Percentiles rank a stretch among this genome's conserved stretches.
Evolutionary conservation across 2,888 invertebrate species (phyloP).

Genomic region (Leucoptera coffeella): DNA sequence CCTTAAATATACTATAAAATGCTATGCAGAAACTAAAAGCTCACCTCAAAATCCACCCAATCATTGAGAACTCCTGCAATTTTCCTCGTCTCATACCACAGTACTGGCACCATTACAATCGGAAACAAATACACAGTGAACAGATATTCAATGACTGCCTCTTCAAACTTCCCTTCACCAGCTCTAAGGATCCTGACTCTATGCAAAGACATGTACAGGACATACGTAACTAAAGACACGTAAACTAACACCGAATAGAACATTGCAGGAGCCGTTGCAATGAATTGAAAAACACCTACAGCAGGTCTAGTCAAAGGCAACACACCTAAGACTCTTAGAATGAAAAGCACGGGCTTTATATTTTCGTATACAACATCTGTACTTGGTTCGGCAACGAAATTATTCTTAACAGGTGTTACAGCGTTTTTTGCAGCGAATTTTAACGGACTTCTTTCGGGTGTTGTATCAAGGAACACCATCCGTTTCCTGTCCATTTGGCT

Average conservation of each 20-base stretch:
- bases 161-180: conserved; percentile 61
- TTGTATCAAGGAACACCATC: conserved; percentile 31
- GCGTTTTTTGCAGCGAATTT: conserved; percentile 19
- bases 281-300: conserved; percentile 39
- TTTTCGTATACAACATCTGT: conserved; percentile 39
- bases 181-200: conserved; percentile 56
- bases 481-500: no score
- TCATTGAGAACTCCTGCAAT: conserved; percentile 55
- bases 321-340: conserved; percentile 52
- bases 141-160: conserved; percentile 68
- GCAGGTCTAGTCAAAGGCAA: conserved; percentile 52
- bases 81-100: conserved; percentile 64
- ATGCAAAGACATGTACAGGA: conserved; percentile 56
- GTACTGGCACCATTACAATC: conserved; percentile 54
- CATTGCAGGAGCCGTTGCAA: conserved; percentile 47
- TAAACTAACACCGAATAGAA: conserved; percentile 52
- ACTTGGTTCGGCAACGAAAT: conserved; percentile 19
- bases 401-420: conserved; percentile 23
- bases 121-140: conserved; percentile 69
- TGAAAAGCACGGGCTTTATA: conserved; percentile 33
- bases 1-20: no score
- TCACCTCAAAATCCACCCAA: conserved; percentile 67
- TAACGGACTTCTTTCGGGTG: conserved; percentile 23
- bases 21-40: no score
- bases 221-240: conserved; percentile 40